A percentile compares a stretch with the other conserved stretches of the same genome.
Conservation (phyloP, 2,797 vertebrate species). For the Tympanoctomys barrerae region DNA sequence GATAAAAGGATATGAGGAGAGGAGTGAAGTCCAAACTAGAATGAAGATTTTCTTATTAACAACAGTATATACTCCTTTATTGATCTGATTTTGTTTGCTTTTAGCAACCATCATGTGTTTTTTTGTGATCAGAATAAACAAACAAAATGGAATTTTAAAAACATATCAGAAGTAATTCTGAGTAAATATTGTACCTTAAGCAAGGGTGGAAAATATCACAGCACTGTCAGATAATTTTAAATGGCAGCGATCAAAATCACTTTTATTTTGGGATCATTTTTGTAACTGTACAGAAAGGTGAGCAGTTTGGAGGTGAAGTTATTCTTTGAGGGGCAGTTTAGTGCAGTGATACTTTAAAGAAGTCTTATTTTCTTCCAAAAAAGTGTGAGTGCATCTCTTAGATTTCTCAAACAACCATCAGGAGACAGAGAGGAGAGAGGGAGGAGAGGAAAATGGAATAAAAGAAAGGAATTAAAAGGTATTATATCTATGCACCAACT, state of each 20-base stretch:
- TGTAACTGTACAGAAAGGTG: neutral
- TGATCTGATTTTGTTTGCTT: neutral
- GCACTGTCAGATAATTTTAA: neutral
- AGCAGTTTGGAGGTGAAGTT: neutral
- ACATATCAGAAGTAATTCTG: neutral
- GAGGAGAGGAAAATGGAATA: neutral
- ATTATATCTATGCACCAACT: neutral
- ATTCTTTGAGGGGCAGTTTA: neutral
- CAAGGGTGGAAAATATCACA: neutral
- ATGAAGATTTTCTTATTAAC: neutral
- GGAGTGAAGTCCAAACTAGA: neutral
- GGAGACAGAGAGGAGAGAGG: neutral
- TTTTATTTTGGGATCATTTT: neutral
- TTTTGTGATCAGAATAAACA: conserved; percentile 22
- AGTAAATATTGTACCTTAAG: neutral
- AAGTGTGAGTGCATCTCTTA: neutral
- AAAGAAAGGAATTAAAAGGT: neutral
- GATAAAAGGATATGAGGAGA: neutral
- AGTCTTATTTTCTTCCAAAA: neutral
- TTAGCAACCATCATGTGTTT: neutral
- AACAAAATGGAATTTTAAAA: neutral
- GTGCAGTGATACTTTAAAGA: neutral
- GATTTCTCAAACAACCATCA: neutral
- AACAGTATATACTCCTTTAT: neutral
- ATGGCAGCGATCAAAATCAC: neutral